Base-by-base conservation (phyloP, 2,888 invertebrate genomes). In the Seladonia tumulorum region DNA sequence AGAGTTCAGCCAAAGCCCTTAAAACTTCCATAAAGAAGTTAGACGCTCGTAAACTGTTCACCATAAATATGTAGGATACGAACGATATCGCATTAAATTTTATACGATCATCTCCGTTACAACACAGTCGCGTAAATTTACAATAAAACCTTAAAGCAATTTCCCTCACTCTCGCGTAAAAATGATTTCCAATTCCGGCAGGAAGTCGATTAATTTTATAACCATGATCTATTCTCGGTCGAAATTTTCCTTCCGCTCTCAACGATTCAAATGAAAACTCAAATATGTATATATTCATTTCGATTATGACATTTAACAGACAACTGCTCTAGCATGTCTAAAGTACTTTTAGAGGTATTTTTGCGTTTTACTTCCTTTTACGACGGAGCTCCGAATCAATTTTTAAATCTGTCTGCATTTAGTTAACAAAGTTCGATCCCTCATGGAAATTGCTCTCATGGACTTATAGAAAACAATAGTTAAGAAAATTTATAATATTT, bases 21-120 rank as follows among this genome's bases (percentile, higher is more conserved):
- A 72, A 47, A 72, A 47, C 72, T 25, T 47, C 72, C 72, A 47
- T 72, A 72, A 72, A 72, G 47, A 72, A 29, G 47, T 72, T 49
- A 72, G 29, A 0, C 12, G 72, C 29, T 72, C 47, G 72, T 72
- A 72, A 72, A 72, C 72, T 47, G 72, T 25, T 49, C 45, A 72
- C 29, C 49, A 47, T 72, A 72, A 72, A 72, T 72, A 47, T 29
- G 18, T 49, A 25, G 29, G 45, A 45, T 71, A 25, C 71, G 45
- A 70, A 70, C 35, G 70, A 22, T 42, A 70, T 42, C n/a, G n/a
- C 42, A 70, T 70, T 70, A 70, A 70, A 70, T n/a, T 70, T 42
- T 70, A 70, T 70, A 70, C 42, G 42, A 42, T 70, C 70, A 42
- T 68, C 42, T 42, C n/a, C 42, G 70, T 22, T n/a, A 42, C 35